Evolutionary conservation across 2,113 vertebrate genomes (phyloP).

Genomic region (Pagrus major): DNA sequence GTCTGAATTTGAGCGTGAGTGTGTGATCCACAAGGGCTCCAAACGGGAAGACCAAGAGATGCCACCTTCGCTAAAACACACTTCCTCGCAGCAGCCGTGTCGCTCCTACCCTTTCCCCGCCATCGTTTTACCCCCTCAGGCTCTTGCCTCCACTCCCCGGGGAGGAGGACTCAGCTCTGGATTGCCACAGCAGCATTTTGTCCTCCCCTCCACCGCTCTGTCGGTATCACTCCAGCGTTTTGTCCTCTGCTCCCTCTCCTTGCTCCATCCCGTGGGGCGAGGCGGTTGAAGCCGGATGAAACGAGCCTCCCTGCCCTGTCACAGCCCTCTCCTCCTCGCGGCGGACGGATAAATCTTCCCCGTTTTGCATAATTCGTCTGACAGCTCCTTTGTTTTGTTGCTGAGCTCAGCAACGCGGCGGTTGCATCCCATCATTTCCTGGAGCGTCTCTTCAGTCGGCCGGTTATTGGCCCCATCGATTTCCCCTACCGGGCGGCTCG

Average conservation of each 20-base stretch:
- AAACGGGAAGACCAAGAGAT: background rate
- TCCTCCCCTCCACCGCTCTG: constrained; percentile 39
- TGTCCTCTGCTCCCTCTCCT: constrained; percentile 45
- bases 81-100: background rate
- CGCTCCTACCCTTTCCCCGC: background rate
- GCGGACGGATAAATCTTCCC: constrained; percentile 57
- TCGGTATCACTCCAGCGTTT: constrained; percentile 44
- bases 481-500: background rate
- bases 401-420: constrained; percentile 75
- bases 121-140: background rate
- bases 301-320: constrained; percentile 45
- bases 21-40: constrained; percentile 4
- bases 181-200: constrained; percentile 50
- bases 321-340: constrained; percentile 41
- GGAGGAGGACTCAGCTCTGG: constrained; percentile 24
- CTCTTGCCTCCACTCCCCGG: constrained; percentile 24
- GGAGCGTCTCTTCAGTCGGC: constrained; percentile 46
- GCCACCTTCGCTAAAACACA: constrained; percentile 2
- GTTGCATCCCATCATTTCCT: constrained; percentile 74
- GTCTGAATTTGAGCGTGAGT: constrained; percentile 5
- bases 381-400: constrained; percentile 76
- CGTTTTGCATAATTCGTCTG: constrained; percentile 76
- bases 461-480: constrained; percentile 70
- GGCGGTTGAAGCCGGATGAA: constrained; percentile 27
- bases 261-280: constrained; percentile 22